Base-by-base conservation (phyloP, 2,888 invertebrate genomes). In the Tribolium freemani region DNA sequence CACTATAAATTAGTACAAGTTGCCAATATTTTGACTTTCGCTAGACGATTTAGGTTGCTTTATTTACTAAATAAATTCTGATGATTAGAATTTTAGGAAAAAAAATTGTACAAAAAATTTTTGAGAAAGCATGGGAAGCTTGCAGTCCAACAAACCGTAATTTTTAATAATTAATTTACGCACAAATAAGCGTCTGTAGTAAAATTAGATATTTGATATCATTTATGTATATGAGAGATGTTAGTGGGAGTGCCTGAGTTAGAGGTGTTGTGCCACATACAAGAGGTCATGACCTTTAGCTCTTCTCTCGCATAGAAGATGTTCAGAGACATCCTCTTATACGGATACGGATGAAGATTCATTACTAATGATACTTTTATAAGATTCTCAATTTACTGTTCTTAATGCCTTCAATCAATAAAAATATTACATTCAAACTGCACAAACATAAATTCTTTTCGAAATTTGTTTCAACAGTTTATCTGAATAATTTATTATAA, bases 261-360 rank as follows among this genome's bases (percentile, higher is more conserved):
- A 72, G 73, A 76, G 75, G 76, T 72, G 76, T 68, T 77, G 79
- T 79, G 77, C 79, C 79, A 79, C 79, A 79, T 79, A 79, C 78
- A 75, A 73, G 72, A 77, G 79, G 77, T 79, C 79, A 75, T 76
- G 74, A 79, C 77, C 78, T 75, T 63, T 69, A 68, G 73, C 71
- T 77, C 71, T 70, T 76, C 78, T 78, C 78, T 76, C 72, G 74
- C 73, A 75, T 71, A 30, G n/a, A 60, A 60, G 57, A 57, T 56
- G 72, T 70, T 72, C 26, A 73, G 75, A 75, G 75, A 75, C 72
- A 73, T 71, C 69, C 72, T 71, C 71, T n/a, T 69, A 69, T 60
- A 60, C 51, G 69, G 51, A 30, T 50, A 58, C 44, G 53, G 13
- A 50, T 16, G 58, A 69, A 58, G 68, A 69, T 69, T 58, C 20